Base-by-base conservation (phyloP, 2,797 vertebrate genomes). In the Gobio occitaniae region DNA sequence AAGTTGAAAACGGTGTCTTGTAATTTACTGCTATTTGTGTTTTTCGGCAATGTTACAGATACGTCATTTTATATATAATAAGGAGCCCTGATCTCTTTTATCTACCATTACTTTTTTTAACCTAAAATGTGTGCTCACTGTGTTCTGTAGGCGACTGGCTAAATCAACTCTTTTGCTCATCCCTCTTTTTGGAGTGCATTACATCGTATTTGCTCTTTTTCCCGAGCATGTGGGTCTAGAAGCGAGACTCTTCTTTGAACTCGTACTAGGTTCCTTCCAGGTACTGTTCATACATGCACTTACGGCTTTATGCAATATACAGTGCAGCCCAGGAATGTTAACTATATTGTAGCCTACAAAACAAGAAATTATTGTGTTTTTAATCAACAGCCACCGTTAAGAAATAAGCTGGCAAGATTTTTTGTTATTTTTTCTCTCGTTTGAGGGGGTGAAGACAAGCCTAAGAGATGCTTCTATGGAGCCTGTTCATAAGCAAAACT, bases 221-320 rank as follows among this genome's bases (percentile, higher is more conserved):
- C 94, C 94, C 0, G 92, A 93, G 63, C 91, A 93, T 0, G 66
- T 94, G 1, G 90, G 90, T 0, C 56, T 90, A 0, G 86, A 90
- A 0, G 89, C 90, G 25, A 88, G 93, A 19, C 86, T 95, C 0
- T 93, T 91, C 87, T 91, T 95, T 1, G 94, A 95, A 87, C 87
- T 95, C 61, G 93, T 95, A 65, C 90, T 95, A 0, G 93, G 94
- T 52, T 94, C 94, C 86, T 95, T 95, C 84, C 95, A 94, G 94
- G 95, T 95, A 88, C 16, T 3, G 17, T 13, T 38, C 7, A 41
- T 13, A 29, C 41, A 44, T 44, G 41, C 41, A 3, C 10, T 38
- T n/a, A 50, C 36, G 25, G 25, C 5, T 63, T 29, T 7, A 47
- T 47, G 38, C 16, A 13, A 44, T 6, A 4, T 36, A 41, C 36